phyloP scores from a whole-genome alignment of 1,140 invertebrate species.

The Drosophila asahinai region DNA sequence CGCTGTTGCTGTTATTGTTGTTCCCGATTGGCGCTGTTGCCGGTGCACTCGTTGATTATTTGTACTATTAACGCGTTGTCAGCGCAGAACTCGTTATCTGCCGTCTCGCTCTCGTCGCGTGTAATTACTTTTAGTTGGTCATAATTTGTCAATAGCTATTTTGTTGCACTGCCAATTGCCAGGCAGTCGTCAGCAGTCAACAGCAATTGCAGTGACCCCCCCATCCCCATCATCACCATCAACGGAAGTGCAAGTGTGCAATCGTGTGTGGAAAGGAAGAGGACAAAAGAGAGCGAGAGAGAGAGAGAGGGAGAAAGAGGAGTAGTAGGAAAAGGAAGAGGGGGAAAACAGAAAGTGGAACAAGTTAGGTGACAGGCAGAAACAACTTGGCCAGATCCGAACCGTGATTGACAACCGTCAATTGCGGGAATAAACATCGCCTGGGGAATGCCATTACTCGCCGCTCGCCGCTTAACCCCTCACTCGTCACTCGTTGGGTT shows the following conservation, averaged over 20 bases:
- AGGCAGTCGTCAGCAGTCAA: constrained; percentile 44
- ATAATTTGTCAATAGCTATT: constrained; percentile 84
- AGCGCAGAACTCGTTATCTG: constrained; percentile 70
- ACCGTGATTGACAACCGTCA: constrained; percentile 44
- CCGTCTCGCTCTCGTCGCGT: constrained; percentile 59
- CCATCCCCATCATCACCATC: constrained; percentile 22
- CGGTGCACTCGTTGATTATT: constrained; percentile 75
- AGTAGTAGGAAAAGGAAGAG: background rate
- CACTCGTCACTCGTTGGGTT: constrained; percentile 3
- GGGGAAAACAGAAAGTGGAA: constrained; percentile 25
- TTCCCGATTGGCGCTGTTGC: constrained; percentile 21
- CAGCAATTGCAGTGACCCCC: constrained; percentile 25
- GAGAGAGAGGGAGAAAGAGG: background rate
- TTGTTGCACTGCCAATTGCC: constrained; percentile 72
- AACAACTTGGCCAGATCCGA: constrained; percentile 29
- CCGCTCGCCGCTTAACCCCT: background rate
- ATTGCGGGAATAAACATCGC: constrained; percentile 35
- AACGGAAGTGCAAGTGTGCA: constrained; percentile 76
- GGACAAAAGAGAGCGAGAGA: background rate
- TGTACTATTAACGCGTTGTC: constrained; percentile 79
- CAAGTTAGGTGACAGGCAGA: constrained; percentile 38
- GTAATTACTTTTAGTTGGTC: constrained; percentile 83
- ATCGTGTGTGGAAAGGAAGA: constrained; percentile 47
- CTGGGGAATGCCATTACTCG: constrained; percentile 19
- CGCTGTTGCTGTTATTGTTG: constrained; percentile 57